Base-by-base conservation (phyloP, 2,113 vertebrate species). In the Pelvicachromis taeniatus region DNA sequence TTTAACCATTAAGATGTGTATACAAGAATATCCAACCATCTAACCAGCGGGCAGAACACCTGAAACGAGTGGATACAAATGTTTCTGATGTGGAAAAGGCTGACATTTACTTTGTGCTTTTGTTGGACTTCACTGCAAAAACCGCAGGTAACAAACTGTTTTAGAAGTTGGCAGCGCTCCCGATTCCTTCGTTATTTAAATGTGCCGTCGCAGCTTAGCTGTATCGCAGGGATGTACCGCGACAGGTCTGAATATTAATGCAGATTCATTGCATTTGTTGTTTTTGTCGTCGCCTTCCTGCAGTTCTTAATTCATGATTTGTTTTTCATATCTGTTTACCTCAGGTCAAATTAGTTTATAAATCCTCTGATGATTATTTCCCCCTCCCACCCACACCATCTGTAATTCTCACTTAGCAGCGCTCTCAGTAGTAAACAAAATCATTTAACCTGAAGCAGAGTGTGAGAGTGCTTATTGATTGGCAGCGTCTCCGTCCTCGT, bases 351-450 rank as follows among this genome's bases (percentile, higher is more conserved):
- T 17, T 54, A 31, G 45, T 31, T 31, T 50, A 0, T 13, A 83
- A 56, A 16, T 52, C 19, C 38, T 21, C 31, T 10, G 68, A 4
- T 26, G 29, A 42, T 23, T 5, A 7, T 35, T 68, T 33, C 11
- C 7, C n/a, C 21, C 16, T 52, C 40, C 40, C 31, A 2, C 77
- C 42, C 35, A 8, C 63, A 55, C 33, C 63, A 29, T 23, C 81
- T 87, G n/a, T 19, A 59, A 78, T 70, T 48, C 63, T 53, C 61
- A 26, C 26, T 33, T 33, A 16, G 55, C 87, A 59, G 77, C 2
- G 21, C 42, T 75, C 52, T 83, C 38, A 65, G 38, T 31, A 7
- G 45, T 21, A 59, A 77, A 70, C 59, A 9, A 23, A 80, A 45
- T 55, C 1, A 83, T 75, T 77, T 61, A 29, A 79, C 40, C 50